Base-by-base conservation (phyloP, 2,113 vertebrate genomes). In the Setophaga coronata region DNA sequence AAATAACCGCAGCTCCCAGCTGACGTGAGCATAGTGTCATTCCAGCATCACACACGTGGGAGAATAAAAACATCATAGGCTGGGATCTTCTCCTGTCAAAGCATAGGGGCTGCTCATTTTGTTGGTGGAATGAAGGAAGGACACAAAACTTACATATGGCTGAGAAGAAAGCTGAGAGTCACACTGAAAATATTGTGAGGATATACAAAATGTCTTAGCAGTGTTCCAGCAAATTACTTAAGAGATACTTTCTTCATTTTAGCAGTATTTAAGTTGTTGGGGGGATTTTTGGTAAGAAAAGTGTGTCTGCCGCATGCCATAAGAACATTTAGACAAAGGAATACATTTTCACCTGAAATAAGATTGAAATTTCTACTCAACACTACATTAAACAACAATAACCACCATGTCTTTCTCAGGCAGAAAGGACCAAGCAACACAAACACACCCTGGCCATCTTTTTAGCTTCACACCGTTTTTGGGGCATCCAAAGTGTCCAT, bases 1-100 rank as follows among this genome's bases (percentile, higher is more conserved):
- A 78, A 38, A 20, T 18, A 89, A 45, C 42, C 54, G 29, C 34
- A 83, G 20, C 25, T 87, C 64, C 25, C 77, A 81, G 23, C 17
- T 83, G 67, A 54, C 4, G 3, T 0, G 4, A 48, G 25, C 66
- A 42, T 6, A 83, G 31, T 0, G 0, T 16, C 78, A 70, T 60
- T 80, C 50, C 66, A 86, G 20, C 33, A n/a, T 50, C 14, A 38
- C 16, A 84, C 19, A 34, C 3, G 0, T 28, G n/a, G 31, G 29
- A 77, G 15, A 61, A 77, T 48, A 86, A 83, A 62, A 24, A 34
- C n/a, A 33, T 16, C 42, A 48, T 10, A 54, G 58, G 13, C 42
- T 54, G 56, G 18, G 31, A 87, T 19, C 31, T 61, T 61, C 18
- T 88, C 14, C 36, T 54, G 17, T n/a, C 74, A 40, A 50, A 85